These are phyloP conservation scores for Pitangus sulphuratus DNA, from an alignment of 2,797 vertebrate species.

Conservation along the genomic window DNA sequence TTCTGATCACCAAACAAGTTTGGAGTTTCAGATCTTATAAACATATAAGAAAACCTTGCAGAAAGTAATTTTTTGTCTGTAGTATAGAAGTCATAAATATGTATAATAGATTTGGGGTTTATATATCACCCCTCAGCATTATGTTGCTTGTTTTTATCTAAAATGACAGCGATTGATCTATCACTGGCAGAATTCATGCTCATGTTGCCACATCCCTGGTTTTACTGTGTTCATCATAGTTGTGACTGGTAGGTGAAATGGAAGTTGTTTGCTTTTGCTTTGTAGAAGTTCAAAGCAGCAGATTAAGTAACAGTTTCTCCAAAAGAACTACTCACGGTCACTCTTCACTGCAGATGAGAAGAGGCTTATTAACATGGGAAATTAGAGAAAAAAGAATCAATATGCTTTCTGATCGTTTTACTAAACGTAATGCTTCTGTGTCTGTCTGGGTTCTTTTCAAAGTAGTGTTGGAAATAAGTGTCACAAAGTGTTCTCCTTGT, in stretches of 20 bases:
- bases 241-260: neutral
- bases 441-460: neutral
- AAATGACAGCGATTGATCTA: neutral
- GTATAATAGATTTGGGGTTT: neutral
- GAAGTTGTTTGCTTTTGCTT: neutral
- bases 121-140: neutral
- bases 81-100: neutral
- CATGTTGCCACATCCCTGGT: fast-evolving
- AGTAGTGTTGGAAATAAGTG: neutral
- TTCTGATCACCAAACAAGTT: neutral
- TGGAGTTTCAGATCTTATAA: neutral
- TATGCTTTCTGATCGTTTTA: neutral
- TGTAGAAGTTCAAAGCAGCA: neutral
- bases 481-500: neutral
- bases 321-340: neutral
- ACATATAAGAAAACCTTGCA: neutral
- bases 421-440: neutral
- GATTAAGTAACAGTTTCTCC: neutral
- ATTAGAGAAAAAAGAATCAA: neutral
- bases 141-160: neutral
- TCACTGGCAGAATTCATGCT: neutral
- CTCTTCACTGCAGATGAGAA: neutral
- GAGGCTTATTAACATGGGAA: neutral
- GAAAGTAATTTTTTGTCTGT: neutral
- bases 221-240: neutral